Conservation (phyloP, 1,140 invertebrate species). For the Eupristina koningsbergeri region DNA sequence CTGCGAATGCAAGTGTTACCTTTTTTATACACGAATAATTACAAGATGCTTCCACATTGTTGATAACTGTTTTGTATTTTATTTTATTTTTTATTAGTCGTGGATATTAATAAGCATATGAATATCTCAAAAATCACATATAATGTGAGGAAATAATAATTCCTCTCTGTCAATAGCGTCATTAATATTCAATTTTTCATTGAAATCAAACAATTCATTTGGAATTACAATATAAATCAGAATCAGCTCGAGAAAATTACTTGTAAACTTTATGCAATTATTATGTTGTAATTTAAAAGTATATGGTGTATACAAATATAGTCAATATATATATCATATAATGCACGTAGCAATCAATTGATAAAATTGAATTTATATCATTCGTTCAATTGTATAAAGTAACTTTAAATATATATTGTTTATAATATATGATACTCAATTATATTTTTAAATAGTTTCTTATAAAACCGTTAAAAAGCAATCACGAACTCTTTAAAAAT, state of each 20-base stretch:
- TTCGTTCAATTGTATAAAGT: background rate
- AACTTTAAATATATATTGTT: background rate
- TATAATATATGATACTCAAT: too few relatives aligned
- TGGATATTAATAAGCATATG: background rate
- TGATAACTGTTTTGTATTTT: background rate
- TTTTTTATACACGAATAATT: slow-evolving; percentile 3
- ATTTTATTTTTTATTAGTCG: background rate
- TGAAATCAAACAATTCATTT: background rate
- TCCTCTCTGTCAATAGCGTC: background rate
- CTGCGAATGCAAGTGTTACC: too few relatives aligned
- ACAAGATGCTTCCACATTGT: background rate
- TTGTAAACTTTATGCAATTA: background rate
- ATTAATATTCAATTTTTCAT: background rate
- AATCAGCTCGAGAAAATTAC: background rate
- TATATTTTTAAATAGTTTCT: background rate
- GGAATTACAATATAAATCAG: background rate
- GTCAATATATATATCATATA: background rate
- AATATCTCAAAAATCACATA: background rate
- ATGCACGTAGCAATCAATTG: background rate
- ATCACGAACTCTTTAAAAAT: background rate
- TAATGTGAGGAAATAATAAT: background rate
- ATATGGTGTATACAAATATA: background rate
- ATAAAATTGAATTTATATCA: background rate
- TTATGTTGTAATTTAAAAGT: background rate
- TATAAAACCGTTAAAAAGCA: background rate